Evolutionary conservation across 2,797 vertebrate genomes (phyloP).

Genomic region (Fratercula arctica): DNA sequence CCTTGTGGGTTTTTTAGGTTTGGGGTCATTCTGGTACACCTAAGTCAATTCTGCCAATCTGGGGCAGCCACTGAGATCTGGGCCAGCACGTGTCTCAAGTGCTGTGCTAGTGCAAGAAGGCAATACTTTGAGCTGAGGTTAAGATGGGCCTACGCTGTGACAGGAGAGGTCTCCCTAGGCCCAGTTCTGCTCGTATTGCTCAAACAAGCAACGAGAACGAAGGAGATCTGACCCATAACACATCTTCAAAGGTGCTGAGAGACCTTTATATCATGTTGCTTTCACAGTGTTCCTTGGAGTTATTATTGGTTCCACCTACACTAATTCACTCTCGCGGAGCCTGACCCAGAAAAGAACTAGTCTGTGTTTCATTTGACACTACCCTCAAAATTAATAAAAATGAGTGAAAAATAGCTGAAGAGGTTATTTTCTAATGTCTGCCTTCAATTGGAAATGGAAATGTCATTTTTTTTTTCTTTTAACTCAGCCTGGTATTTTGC

Average conservation of each 20-base stretch:
- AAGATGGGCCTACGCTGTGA: background rate
- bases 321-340: background rate
- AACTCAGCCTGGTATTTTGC: background rate
- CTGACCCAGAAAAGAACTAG: slow-evolving; percentile 55
- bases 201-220: background rate
- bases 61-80: background rate
- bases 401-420: slow-evolving; percentile 39
- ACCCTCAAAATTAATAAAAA: slow-evolving; percentile 46
- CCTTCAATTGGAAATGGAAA: background rate
- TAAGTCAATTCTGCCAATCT: background rate
- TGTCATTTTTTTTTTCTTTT: background rate
- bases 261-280: background rate
- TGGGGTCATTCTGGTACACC: background rate
- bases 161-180: background rate
- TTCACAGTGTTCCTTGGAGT: slow-evolving; percentile 36
- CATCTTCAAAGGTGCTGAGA: slow-evolving; percentile 7
- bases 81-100: background rate
- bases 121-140: background rate
- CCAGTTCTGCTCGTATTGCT: background rate
- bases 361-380: slow-evolving; percentile 18
- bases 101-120: too few species aligned
- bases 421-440: slow-evolving; percentile 17
- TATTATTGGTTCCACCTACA: slow-evolving; percentile 65
- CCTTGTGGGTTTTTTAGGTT: background rate
- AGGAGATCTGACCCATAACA: background rate